A percentile compares a stretch with the other conserved stretches of the same genome.
Evolutionary conservation across 1,140 invertebrate species (phyloP).

Genomic region (Papilio glaucus): DNA sequence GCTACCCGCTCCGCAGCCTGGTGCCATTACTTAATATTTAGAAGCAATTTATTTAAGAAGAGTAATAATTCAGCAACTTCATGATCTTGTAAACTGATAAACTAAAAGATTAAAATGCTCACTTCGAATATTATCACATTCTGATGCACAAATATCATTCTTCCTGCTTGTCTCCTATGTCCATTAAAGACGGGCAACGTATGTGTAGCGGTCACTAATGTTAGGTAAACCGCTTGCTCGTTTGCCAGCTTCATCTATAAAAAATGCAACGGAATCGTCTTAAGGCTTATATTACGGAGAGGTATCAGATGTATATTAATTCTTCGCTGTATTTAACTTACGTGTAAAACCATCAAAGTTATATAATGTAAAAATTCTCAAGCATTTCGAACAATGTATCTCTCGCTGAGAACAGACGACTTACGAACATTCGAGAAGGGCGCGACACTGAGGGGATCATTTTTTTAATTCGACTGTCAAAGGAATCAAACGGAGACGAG

Average conservation of each 20-base stretch:
- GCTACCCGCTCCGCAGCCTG: neutral
- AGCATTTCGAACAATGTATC: neutral
- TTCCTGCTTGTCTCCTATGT: no score
- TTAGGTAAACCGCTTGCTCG: no score
- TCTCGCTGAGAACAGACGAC: conserved; percentile 22
- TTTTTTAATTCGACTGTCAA: conserved; percentile 43
- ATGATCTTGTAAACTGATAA: neutral
- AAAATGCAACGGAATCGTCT: no score
- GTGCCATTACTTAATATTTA: neutral
- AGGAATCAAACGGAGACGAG: conserved; percentile 42
- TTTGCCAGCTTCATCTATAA: no score
- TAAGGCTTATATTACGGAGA: no score
- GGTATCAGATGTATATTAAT: no score
- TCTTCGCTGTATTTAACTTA: conserved; percentile 1
- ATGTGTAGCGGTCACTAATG: no score
- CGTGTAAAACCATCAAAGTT: neutral
- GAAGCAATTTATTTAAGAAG: neutral
- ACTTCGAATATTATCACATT: no score
- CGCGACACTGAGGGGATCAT: conserved; percentile 10
- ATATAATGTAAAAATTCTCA: neutral
- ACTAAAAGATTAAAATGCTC: neutral
- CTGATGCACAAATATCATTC: no score
- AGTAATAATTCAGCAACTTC: neutral
- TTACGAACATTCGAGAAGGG: conserved; percentile 13
- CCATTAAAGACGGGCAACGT: no score